Evolutionary conservation across 2,797 vertebrate species (phyloP).

Genomic region (Vireo griseus): DNA sequence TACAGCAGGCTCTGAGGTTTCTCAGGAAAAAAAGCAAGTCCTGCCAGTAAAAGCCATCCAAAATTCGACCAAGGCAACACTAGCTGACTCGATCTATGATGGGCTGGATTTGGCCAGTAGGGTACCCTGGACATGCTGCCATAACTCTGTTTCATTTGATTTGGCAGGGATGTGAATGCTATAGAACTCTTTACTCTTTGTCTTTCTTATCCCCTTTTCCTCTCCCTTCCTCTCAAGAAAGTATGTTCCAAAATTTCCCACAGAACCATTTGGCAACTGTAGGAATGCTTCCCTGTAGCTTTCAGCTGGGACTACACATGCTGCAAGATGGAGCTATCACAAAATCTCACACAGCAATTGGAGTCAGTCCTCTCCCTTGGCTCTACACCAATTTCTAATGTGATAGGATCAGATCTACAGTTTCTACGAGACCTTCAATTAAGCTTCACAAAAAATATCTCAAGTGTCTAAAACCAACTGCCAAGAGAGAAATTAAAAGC

Average conservation of each 20-base stretch:
- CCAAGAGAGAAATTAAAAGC: constrained; percentile 54
- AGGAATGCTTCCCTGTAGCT: constrained; percentile 18
- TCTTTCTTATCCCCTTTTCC: background rate
- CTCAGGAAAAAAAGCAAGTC: background rate
- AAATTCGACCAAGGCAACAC: background rate
- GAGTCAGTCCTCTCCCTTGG: constrained; percentile 16
- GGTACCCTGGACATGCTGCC: background rate
- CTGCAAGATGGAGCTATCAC: constrained; percentile 25
- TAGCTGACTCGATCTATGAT: background rate
- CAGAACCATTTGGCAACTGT: background rate
- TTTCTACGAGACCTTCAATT: constrained; percentile 61
- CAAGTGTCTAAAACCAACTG: constrained; percentile 42
- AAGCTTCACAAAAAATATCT: constrained; percentile 51
- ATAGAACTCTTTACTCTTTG: background rate
- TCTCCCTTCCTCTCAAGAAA: background rate
- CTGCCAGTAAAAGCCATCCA: background rate
- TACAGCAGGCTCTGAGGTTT: background rate
- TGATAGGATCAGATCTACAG: constrained; percentile 42
- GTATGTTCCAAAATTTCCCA: background rate
- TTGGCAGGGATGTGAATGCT: background rate
- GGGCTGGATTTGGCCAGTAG: background rate
- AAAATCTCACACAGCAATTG: constrained; percentile 46
- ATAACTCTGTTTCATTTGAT: background rate
- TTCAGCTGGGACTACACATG: constrained; percentile 2
- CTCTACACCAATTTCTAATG: constrained; percentile 12